Base-by-base conservation (phyloP, 2,888 invertebrate genomes). In the Aphidius colemani region DNA sequence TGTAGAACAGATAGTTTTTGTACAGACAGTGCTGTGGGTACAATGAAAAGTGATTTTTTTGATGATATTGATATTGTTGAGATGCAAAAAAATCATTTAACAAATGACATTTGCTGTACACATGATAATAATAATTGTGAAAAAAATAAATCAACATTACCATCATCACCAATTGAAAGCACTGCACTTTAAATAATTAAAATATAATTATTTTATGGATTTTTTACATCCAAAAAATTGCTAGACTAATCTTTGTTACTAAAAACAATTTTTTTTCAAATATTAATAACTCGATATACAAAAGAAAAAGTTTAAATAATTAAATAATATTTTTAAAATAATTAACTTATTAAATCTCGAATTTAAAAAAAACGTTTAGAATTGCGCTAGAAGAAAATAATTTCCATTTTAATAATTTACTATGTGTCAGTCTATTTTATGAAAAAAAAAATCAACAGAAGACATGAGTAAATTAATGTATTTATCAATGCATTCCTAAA, bases 1-100 rank as follows among this genome's bases (percentile, higher is more conserved):
- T 73, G 76, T 57, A 74, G 81, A 11, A 78, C 80, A 53, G 79
- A 81, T 53, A 81, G 81, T 61, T 82, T 82, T 43, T 77, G 78
- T 39, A 74, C 78, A 1, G 82, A 82, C 58, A 82, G 81, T 50
- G 81, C 82, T 1, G 77, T 82, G 2, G 82, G 82, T 11, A 82
- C 81, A 0, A 82, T 82, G 82, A 79, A 76, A 55, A 82, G 81
- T 64, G 81, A 81, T 59, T 81, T 81, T 57, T 82, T 82, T 53
- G 75, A 79, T 8, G 81, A 82, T 40, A 71, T 82, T 44, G 81
- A 81, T 69, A 75, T 81, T 18, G 75, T 72, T 53, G 80, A 76
- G 55, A 69, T 81, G 39, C 70, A 78, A 59, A 78, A 79, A 44
- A 76, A 72, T 18, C 72, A 69, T 60, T 72, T 67, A 56, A 72